Evolutionary conservation across 2,888 invertebrate species (phyloP).

Genomic region (Ernsta delagoae): DNA sequence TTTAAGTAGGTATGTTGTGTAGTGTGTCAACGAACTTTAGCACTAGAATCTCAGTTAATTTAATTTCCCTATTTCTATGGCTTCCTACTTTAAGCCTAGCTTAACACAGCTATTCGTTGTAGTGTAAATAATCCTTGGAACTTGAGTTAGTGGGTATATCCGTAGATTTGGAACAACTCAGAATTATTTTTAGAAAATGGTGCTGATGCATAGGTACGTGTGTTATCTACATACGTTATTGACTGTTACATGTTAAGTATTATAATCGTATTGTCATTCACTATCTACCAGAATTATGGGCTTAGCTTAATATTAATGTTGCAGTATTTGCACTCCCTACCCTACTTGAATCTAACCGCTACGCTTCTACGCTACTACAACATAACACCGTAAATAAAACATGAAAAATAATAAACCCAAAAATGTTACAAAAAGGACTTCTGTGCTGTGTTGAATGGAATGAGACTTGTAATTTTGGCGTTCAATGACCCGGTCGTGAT

Average conservation of each 20-base stretch:
- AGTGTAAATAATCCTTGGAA: slow-evolving; percentile 25
- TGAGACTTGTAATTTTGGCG: slow-evolving; percentile 41
- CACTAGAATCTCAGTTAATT: slow-evolving; percentile 30
- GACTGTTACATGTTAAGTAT: neutral
- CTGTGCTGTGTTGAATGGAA: neutral
- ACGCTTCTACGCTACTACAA: neutral
- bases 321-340: neutral
- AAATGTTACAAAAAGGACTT: neutral
- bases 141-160: too few species aligned
- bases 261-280: neutral
- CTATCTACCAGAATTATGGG: neutral
- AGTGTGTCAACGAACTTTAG: slow-evolving; percentile 31
- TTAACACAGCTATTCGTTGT: slow-evolving; percentile 31
- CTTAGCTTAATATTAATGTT: neutral
- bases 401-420: neutral
- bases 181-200: slow-evolving; percentile 16
- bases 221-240: neutral
- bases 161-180: slow-evolving; percentile 14
- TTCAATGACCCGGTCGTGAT: slow-evolving; percentile 48
- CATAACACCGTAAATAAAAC: neutral
- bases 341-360: neutral
- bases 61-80: slow-evolving; percentile 29
- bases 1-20: neutral
- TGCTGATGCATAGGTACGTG: slow-evolving; percentile 36
- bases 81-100: slow-evolving; percentile 26